These are phyloP conservation scores for Urechis unicinctus DNA, from an alignment of 2,888 invertebrate genomes.

Conservation along the genomic window DNA sequence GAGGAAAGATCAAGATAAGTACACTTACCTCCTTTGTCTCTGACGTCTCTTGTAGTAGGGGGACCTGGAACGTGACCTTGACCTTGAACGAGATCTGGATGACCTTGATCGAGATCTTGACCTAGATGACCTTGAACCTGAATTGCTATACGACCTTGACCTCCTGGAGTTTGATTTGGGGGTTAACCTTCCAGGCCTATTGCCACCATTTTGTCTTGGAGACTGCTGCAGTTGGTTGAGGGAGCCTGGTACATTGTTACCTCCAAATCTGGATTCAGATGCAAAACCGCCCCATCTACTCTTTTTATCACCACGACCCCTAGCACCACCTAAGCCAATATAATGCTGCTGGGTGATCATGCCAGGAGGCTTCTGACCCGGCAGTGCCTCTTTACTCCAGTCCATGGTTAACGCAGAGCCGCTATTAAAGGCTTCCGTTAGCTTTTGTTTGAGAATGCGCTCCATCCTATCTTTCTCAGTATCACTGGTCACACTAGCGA, in stretches of 20 bases:
- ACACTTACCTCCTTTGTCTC: constrained; percentile 9
- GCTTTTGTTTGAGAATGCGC: constrained; percentile 86
- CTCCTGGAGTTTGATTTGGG: background rate
- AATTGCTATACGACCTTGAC: background rate
- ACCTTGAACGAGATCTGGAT: constrained; percentile 32
- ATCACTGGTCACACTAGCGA: constrained; percentile 78
- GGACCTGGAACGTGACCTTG: constrained; percentile 41
- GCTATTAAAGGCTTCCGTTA: constrained; percentile 81
- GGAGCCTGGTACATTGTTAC: no score
- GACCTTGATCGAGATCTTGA: constrained; percentile 17
- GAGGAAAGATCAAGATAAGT: no score
- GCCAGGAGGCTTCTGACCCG: constrained; percentile 45
- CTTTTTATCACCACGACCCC: constrained; percentile 3
- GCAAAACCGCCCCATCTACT: background rate
- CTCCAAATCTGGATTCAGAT: no score
- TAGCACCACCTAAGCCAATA: background rate
- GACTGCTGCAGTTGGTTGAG: no score
- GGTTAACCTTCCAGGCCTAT: no score
- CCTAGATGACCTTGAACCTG: constrained; percentile 12
- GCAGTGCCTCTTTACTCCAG: constrained; percentile 91
- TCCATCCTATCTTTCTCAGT: constrained; percentile 91
- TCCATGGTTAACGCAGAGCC: constrained; percentile 83
- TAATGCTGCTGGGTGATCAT: background rate
- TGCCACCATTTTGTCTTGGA: no score
- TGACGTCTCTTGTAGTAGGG: constrained; percentile 19